Conservation (phyloP, 2,113 vertebrate species). For the Perca flavescens region DNA sequence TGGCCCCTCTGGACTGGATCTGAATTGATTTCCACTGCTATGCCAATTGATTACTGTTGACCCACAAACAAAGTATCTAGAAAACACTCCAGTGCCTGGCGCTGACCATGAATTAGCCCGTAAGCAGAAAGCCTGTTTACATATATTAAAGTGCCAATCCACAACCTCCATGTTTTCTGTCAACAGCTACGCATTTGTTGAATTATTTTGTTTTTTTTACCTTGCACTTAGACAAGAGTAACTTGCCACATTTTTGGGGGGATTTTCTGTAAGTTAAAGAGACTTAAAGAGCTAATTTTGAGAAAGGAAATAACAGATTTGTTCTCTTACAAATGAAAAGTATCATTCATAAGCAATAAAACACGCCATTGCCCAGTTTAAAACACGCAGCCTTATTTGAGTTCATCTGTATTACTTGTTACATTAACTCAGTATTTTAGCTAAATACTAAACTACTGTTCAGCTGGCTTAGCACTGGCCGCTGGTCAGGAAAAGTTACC, state of each 20-base stretch:
- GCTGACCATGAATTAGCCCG: constrained; percentile 40
- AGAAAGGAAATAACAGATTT: background rate
- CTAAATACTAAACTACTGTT: background rate
- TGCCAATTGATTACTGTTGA: constrained; percentile 75
- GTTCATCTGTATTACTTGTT: background rate
- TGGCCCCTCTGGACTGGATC: constrained; percentile 34
- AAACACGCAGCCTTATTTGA: background rate
- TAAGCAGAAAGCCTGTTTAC: constrained; percentile 26
- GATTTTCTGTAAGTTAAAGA: background rate
- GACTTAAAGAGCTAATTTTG: background rate
- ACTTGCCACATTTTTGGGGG: background rate
- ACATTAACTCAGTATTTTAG: background rate
- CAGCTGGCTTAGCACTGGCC: background rate
- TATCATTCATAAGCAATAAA: background rate
- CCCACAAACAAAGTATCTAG: constrained; percentile 70
- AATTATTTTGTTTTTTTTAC: background rate
- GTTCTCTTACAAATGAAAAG: background rate
- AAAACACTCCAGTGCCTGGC: constrained; percentile 38
- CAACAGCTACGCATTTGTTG: background rate
- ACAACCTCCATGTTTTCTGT: constrained; percentile 25
- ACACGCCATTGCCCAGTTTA: background rate
- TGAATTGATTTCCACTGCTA: constrained; percentile 71
- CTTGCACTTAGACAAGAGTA: background rate
- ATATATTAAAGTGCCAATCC: constrained; percentile 19
- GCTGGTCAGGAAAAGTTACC: background rate